Conservation (phyloP, 2,888 invertebrate species). For the Hoplodrina blanda region DNA sequence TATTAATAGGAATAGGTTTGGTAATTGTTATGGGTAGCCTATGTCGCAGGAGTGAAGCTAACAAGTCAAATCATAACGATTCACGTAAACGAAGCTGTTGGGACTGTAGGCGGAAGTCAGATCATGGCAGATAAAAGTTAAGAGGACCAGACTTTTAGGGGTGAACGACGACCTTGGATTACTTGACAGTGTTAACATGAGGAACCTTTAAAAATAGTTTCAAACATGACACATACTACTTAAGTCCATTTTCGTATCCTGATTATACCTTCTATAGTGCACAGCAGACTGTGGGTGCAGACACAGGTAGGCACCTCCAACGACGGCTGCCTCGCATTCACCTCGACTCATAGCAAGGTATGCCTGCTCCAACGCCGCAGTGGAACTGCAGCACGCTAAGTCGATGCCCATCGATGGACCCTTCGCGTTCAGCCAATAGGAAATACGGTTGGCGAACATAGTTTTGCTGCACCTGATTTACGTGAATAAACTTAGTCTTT, state of each 20-base stretch:
- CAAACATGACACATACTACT: neutral
- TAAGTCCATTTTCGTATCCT: too few relatives aligned
- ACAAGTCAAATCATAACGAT: too few relatives aligned
- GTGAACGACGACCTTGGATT: too few relatives aligned
- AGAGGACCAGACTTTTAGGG: too few relatives aligned
- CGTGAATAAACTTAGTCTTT: neutral
- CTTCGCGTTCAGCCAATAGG: constrained; percentile 75
- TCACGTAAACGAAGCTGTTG: too few relatives aligned
- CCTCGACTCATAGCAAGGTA: constrained; percentile 73
- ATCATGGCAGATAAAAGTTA: too few relatives aligned
- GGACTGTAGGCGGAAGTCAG: too few relatives aligned
- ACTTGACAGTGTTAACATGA: too few relatives aligned
- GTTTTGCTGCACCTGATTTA: constrained; percentile 67
- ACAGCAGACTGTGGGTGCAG: constrained; percentile 87
- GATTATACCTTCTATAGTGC: constrained; percentile 73
- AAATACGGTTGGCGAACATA: constrained; percentile 78
- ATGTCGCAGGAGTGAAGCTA: too few relatives aligned
- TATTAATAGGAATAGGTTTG: too few relatives aligned
- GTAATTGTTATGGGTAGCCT: too few relatives aligned
- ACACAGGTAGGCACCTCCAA: constrained; percentile 91
- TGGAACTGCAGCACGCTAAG: constrained; percentile 76
- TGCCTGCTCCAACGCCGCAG: constrained; percentile 75
- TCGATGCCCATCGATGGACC: constrained; percentile 76
- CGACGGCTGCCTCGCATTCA: constrained; percentile 89
- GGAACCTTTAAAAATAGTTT: too few relatives aligned